Evolutionary conservation across 2,888 invertebrate genomes (phyloP).

Genomic region (Conistra vaccinii): DNA sequence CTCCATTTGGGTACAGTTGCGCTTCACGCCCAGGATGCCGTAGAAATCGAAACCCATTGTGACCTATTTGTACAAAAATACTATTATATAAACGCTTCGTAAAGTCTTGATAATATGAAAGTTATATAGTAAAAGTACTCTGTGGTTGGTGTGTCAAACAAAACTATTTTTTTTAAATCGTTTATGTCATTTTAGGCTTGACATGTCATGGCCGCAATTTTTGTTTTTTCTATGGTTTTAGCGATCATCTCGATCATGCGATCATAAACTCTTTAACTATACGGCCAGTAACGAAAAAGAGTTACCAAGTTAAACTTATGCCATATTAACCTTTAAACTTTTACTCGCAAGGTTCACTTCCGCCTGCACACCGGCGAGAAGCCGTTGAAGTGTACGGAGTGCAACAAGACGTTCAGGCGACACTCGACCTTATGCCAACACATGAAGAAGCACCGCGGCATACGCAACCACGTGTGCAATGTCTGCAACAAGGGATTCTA

Average conservation of each 20-base stretch:
- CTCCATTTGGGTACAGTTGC: constrained; percentile 92
- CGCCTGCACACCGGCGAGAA: constrained; percentile 89
- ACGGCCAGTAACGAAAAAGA: neutral
- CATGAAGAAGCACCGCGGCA: constrained; percentile 89
- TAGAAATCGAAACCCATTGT: constrained; percentile 95
- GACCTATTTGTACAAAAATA: neutral
- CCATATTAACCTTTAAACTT: neutral
- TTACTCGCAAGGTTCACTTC: constrained; percentile 83
- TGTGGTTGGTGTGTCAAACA: neutral
- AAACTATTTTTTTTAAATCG: neutral
- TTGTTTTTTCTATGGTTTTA: neutral
- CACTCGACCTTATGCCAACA: constrained; percentile 89
- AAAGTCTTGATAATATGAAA: neutral
- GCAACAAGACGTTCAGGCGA: constrained; percentile 88
- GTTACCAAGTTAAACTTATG: neutral
- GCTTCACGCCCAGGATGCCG: constrained; percentile 93
- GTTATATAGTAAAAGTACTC: no score
- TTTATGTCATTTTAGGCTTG: constrained; percentile 17
- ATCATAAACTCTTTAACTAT: neutral
- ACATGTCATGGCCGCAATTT: neutral
- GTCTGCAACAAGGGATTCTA: constrained; percentile 88
- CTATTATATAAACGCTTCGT: neutral
- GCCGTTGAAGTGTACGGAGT: constrained; percentile 87
- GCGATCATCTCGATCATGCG: neutral
- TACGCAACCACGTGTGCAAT: constrained; percentile 87